phyloP scores from a whole-genome alignment of 2,888 invertebrate genomes.

The Bembecia ichneumoniformis region DNA sequence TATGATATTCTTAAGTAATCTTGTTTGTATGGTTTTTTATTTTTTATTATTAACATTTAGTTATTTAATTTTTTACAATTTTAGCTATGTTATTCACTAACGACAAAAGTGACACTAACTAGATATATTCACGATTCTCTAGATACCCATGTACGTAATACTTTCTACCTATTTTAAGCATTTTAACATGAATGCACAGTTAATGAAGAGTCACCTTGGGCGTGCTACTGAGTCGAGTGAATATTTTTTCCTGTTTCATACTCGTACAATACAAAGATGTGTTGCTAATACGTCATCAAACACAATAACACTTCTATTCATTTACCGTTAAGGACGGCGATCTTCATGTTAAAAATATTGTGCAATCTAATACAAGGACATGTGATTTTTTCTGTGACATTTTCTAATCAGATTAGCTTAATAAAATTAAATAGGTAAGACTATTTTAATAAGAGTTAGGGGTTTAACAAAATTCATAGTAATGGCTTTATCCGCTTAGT shows the following conservation, averaged over 20 bases:
- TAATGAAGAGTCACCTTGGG: neutral
- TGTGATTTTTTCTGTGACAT: neutral
- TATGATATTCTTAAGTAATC: no score
- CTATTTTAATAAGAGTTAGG: no score
- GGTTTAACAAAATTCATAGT: no score
- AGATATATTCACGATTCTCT: no score
- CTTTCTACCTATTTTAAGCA: neutral
- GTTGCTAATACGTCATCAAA: neutral
- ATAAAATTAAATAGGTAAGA: no score
- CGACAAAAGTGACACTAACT: no score
- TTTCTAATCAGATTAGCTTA: neutral
- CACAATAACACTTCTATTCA: slow-evolving; percentile 3
- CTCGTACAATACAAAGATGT: slow-evolving; percentile 12
- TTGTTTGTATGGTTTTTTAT: no score
- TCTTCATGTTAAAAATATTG: slow-evolving; percentile 14
- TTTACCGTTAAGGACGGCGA: slow-evolving; percentile 15
- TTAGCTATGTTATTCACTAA: no score
- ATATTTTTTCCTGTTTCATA: slow-evolving; percentile 1
- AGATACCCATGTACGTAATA: no score
- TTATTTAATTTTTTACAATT: no score
- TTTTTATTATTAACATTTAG: no score
- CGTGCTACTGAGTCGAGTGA: slow-evolving; percentile 7
- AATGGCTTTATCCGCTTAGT: no score
- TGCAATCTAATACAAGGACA: slow-evolving; percentile 14
- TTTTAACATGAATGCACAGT: slow-evolving; percentile 1